Base-by-base conservation (phyloP, 2,113 vertebrate genomes). In the Toxostoma redivivum region DNA sequence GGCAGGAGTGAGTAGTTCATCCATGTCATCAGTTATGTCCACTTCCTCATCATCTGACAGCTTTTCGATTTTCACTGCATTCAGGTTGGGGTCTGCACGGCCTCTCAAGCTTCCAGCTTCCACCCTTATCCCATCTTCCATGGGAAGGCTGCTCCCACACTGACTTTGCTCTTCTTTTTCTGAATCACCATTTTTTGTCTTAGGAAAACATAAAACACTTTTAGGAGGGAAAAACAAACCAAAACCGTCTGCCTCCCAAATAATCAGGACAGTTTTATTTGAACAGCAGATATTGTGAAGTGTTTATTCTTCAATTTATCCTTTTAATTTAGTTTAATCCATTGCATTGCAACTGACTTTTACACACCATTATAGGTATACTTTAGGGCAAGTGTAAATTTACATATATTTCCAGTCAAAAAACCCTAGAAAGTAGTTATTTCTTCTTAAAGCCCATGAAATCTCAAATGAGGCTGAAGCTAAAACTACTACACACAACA, bases 41-140 rank as follows among this genome's bases (percentile, higher is more conserved):
- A 99, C 99, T 33, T 99, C 99, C 95, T 99, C 99, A 38, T 99
- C 99, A 50, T 99, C 99, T 25, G 99, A 99, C 58, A 99, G 97
- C 64, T 97, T 98, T 92, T 99, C 99, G 48, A 99, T 99, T 81
- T 98, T 99, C 73, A 99, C 98, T 6, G 98, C 97, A 5, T 99
- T 99, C 94, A 98, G 78, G 79, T 98, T 98, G 58, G 97, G 97
- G 58, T 98, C 97, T 44, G 97, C 96, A 74, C 80, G 97, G 56
- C 98, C 98, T 81, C 97, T 97, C 81, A 98, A 81, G 37, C 18
- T 85, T 33, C 91, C 95, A n/a, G 94, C 40, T 56, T 81, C 85
- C 3, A 27, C 21, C 60, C 51, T 65, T n/a, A 84, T 15, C 57
- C 92, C 73, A 65, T 72, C 94, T 64, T 97, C 97, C 40, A 12